Percentiles rank a stretch among this genome's conserved stretches.
Evolutionary conservation across 2,888 invertebrate species (phyloP).

Genomic region (Nezara viridula): DNA sequence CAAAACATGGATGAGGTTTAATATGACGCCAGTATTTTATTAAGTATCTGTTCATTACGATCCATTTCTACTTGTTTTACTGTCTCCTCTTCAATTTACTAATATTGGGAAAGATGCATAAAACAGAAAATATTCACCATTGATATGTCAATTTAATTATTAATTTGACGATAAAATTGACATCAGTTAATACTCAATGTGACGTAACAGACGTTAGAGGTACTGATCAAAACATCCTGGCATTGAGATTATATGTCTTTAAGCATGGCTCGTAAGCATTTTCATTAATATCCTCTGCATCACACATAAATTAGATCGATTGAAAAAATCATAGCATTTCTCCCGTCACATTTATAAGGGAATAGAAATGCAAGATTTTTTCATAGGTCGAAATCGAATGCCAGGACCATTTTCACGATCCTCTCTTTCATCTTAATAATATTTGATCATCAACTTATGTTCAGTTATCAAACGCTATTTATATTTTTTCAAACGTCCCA

Average conservation of each 20-base stretch:
- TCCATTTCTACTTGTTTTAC: neutral
- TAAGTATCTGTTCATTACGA: neutral
- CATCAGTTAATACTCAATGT: slow-evolving; percentile 42
- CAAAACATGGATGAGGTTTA: neutral
- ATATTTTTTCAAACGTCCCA: neutral
- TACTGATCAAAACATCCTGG: neutral
- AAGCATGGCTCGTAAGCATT: neutral
- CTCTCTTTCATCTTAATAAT: neutral
- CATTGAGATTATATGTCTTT: neutral
- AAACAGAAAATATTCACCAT: neutral
- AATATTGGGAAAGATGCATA: neutral
- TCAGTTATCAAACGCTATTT: neutral
- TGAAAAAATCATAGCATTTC: neutral
- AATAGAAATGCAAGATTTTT: neutral
- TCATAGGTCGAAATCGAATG: neutral
- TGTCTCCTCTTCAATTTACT: neutral
- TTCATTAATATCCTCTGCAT: neutral
- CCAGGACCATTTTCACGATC: neutral
- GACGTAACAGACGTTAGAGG: neutral
- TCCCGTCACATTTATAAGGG: neutral
- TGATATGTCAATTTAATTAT: slow-evolving; percentile 49
- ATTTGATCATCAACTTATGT: neutral
- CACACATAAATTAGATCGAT: neutral
- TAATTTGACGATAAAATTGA: slow-evolving; percentile 48
- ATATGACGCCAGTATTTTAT: neutral